A percentile compares a stretch with the other conserved stretches of the same genome.
phyloP scores from a whole-genome alignment of 2,113 vertebrate species.

The Etheostoma spectabile region DNA sequence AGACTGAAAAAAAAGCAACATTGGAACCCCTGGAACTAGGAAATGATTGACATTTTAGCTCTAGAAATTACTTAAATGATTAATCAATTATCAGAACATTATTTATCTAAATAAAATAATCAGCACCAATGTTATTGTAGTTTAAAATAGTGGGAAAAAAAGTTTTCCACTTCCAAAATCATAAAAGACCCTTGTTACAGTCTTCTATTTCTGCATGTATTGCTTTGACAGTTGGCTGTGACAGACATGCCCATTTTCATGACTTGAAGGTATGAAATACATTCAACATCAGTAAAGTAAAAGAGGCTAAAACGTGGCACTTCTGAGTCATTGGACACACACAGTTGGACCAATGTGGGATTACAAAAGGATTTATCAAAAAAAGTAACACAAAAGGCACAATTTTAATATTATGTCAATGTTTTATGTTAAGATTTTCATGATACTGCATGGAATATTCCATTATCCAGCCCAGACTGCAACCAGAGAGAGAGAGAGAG shows the following conservation, averaged over 20 bases:
- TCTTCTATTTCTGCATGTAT: neutral
- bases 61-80: neutral
- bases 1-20: neutral
- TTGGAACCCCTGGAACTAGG: neutral
- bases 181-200: neutral
- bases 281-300: neutral
- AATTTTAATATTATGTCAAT: slow-evolving; percentile 19
- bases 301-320: neutral
- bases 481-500: neutral
- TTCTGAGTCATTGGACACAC: neutral
- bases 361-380: neutral
- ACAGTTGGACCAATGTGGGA: neutral
- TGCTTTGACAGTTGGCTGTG: slow-evolving; percentile 5
- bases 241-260: slow-evolving; percentile 26
- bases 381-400: slow-evolving; percentile 15
- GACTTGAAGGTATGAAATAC: slow-evolving; percentile 16
- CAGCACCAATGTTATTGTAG: neutral
- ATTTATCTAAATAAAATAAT: neutral
- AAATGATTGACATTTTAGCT: neutral
- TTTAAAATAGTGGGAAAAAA: neutral
- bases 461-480: neutral
- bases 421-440: slow-evolving; percentile 49
- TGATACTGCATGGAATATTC: slow-evolving; percentile 12
- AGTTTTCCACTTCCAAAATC: neutral
- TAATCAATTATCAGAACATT: neutral